Percentiles rank a stretch among this genome's conserved stretches.
Conservation (phyloP, 1,140 invertebrate species). For the Brachionus paranguensis region DNA sequence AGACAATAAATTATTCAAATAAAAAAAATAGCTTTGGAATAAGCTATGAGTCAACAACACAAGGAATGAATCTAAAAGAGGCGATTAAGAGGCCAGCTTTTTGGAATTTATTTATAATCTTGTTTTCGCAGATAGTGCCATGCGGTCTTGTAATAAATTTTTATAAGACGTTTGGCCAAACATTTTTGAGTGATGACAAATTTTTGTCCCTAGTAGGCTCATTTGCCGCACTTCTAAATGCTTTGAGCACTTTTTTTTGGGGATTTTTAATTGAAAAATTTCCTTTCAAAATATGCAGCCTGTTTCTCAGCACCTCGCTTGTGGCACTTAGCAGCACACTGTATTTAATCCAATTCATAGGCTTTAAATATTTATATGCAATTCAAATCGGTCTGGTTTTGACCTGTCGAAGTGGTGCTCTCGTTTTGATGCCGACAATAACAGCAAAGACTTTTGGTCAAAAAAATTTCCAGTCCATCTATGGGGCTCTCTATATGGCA, state of each 20-base stretch:
- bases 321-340: background rate
- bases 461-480: conserved; percentile 19
- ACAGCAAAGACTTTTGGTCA: conserved; percentile 21
- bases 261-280: conserved; percentile 49
- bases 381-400: background rate
- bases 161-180: conserved; percentile 45
- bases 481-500: background rate
- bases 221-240: conserved; percentile 43
- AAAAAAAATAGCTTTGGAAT: background rate
- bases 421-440: background rate
- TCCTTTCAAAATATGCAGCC: conserved; percentile 41
- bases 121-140: background rate
- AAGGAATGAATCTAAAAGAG: background rate
- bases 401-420: background rate
- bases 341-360: background rate
- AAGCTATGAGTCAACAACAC: background rate
- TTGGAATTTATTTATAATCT: background rate
- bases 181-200: conserved; percentile 44
- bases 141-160: background rate
- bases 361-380: background rate
- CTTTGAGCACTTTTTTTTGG: background rate
- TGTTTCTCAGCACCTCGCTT: background rate
- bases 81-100: background rate
- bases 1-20: background rate
- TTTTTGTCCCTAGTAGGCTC: conserved; percentile 45